Conservation (phyloP, 1,140 invertebrate species). For the Thrips palmi region DNA sequence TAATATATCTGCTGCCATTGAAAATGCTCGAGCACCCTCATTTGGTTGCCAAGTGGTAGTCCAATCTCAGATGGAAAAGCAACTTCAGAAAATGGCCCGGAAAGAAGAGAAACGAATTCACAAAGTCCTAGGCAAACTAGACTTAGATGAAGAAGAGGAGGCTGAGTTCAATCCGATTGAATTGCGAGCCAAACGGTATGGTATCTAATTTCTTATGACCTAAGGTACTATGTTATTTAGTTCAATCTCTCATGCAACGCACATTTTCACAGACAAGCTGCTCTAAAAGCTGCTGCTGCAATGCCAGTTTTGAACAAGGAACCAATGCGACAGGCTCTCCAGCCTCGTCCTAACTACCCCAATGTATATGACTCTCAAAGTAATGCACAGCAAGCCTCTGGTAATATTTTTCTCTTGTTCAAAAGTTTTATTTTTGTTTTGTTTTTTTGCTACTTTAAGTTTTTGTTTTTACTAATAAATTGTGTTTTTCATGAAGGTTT, state of each 20-base stretch:
- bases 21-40: constrained; percentile 24
- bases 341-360: constrained; percentile 38
- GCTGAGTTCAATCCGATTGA: constrained; percentile 25
- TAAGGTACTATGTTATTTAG: constrained; percentile 8
- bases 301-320: constrained; percentile 14
- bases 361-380: constrained; percentile 65
- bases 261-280: constrained; percentile 29
- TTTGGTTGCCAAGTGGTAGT: constrained; percentile 59
- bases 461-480: constrained; percentile 11
- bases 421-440: constrained; percentile 6
- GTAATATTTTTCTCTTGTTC: constrained; percentile 21
- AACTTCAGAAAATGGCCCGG: constrained; percentile 57
- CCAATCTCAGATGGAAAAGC: constrained; percentile 67
- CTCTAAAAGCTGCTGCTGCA: constrained; percentile 23
- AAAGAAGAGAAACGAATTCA: constrained; percentile 73
- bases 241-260: too few relatives aligned
- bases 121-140: constrained; percentile 34
- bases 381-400: constrained; percentile 42
- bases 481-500: constrained; percentile 34
- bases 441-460: neutral
- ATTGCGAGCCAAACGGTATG: constrained; percentile 25
- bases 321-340: too few relatives aligned
- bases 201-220: neutral
- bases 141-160: constrained; percentile 30
- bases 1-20: neutral